These are phyloP conservation scores for Lasioglossum calceatum DNA, from an alignment of 2,888 invertebrate genomes.

Conservation along the genomic window DNA sequence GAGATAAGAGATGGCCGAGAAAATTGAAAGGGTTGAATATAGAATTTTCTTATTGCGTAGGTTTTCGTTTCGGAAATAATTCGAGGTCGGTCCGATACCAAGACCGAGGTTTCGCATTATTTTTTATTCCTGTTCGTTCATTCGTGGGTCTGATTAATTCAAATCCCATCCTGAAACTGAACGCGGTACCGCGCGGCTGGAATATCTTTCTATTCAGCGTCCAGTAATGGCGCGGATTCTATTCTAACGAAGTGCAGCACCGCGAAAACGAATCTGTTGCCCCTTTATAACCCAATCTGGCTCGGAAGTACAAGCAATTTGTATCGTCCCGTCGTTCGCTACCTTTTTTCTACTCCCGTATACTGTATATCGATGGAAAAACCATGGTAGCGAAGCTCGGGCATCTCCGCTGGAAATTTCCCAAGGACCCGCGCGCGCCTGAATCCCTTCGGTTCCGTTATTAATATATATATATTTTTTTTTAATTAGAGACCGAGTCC, in stretches of 20 bases:
- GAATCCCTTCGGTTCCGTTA: background rate
- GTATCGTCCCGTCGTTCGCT: conserved; percentile 39
- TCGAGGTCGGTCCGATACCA: background rate
- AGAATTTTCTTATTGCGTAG: background rate
- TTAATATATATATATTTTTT: background rate
- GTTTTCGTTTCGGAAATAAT: background rate
- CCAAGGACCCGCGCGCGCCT: background rate
- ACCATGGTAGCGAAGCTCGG: background rate
- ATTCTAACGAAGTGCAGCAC: conserved; percentile 47
- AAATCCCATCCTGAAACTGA: background rate
- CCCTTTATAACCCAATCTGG: conserved; percentile 51
- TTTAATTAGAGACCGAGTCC: background rate
- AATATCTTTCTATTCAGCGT: conserved; percentile 37
- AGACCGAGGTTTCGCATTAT: background rate
- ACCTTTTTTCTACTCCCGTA: conserved; percentile 36
- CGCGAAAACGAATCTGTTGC: conserved; percentile 52
- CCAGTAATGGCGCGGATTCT: conserved; percentile 36
- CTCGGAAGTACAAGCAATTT: conserved; percentile 51
- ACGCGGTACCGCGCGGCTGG: too few species aligned
- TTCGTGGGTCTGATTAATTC: background rate
- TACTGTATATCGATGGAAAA: conserved; percentile 32
- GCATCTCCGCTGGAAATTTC: conserved; percentile 6
- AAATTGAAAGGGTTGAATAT: background rate
- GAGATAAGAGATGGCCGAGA: background rate
- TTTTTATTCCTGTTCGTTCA: background rate